Percentiles rank a stretch among this genome's conserved stretches.
phyloP scores from a whole-genome alignment of 2,797 vertebrate genomes.

The Helarctos malayanus region DNA sequence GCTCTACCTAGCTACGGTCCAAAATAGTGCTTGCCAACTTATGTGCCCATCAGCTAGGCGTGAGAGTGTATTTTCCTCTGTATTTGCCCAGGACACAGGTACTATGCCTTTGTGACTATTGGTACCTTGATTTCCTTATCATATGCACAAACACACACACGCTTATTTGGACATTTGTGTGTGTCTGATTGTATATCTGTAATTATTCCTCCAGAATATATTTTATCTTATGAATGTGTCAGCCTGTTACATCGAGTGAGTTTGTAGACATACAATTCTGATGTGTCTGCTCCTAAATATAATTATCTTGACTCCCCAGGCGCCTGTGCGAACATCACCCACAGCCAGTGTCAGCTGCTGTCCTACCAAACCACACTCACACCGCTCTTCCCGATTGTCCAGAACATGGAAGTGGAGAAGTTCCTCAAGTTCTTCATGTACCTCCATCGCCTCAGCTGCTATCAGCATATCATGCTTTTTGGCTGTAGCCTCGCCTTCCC shows the following conservation, averaged over 20 bases:
- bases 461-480: conserved; percentile 97
- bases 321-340: conserved; percentile 91
- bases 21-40: background rate
- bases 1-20: background rate
- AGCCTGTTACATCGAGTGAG: background rate
- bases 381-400: conserved; percentile 91
- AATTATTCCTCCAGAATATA: background rate
- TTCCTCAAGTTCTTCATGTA: conserved; percentile 96
- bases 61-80: conserved; percentile 1
- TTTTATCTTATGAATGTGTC: background rate
- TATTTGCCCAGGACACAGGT: background rate
- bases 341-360: conserved; percentile 95
- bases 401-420: conserved; percentile 94
- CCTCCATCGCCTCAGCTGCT: conserved; percentile 95
- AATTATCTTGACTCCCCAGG: conserved; percentile 89
- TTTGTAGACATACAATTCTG: background rate
- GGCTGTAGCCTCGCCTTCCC: conserved; percentile 96
- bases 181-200: background rate
- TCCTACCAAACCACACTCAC: conserved; percentile 93
- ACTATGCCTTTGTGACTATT: background rate
- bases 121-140: conserved; percentile 34
- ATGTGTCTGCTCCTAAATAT: conserved; percentile 72
- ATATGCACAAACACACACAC: no score
- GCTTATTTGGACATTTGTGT: background rate
- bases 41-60: background rate